These are phyloP conservation scores for Bradynema listronoti DNA, from an alignment of 1,140 invertebrate species.

Conservation along the genomic window DNA sequence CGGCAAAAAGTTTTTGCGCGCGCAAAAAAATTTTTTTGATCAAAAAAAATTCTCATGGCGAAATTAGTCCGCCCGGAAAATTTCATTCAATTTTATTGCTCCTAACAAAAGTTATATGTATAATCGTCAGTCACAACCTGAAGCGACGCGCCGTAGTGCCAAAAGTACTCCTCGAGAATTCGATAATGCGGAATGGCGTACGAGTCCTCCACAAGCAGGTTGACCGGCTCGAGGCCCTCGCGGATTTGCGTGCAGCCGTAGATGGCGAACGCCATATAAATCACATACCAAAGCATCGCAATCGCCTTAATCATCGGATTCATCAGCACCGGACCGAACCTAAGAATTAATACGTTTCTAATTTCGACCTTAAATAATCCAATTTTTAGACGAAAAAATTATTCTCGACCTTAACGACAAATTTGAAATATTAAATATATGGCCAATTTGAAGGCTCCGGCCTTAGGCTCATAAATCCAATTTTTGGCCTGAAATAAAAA, in stretches of 20 bases:
- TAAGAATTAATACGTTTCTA: conserved; percentile 15
- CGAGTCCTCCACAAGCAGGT: conserved; percentile 54
- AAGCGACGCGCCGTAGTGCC: conserved; percentile 56
- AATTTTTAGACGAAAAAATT: conserved; percentile 15
- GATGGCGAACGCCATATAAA: conserved; percentile 48
- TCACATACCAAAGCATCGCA: conserved; percentile 45
- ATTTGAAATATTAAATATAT: no score
- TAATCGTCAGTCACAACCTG: conserved; percentile 33
- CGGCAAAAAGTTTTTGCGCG: no score
- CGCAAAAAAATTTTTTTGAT: no score
- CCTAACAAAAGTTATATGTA: background rate
- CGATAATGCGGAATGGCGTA: conserved; percentile 56
- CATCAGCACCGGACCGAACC: conserved; percentile 55
- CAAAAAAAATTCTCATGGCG: no score
- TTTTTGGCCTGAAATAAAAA: background rate
- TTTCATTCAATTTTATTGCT: no score
- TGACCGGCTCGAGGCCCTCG: conserved; percentile 55
- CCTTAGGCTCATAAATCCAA: background rate
- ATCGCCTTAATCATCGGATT: conserved; percentile 44
- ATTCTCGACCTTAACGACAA: background rate
- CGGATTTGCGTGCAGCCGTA: conserved; percentile 55
- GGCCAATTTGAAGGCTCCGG: no score
- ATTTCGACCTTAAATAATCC: background rate
- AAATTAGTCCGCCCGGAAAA: no score
- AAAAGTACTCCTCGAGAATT: conserved; percentile 55